phyloP scores from a whole-genome alignment of 2,797 vertebrate genomes.

The Heliangelus exortis region DNA sequence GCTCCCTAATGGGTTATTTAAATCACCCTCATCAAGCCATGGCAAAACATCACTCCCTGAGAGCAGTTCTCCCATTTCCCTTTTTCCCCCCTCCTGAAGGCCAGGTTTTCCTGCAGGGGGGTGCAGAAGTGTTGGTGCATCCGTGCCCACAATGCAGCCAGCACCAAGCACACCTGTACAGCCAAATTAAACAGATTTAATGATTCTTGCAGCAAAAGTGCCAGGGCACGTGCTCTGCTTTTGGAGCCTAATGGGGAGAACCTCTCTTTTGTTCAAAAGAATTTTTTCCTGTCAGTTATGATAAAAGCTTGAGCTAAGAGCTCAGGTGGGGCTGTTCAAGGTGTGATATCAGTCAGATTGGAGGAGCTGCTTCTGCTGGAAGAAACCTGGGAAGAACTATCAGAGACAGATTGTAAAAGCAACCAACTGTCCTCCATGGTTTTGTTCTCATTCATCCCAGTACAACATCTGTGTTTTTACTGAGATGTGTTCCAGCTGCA shows the following conservation, averaged over 20 bases:
- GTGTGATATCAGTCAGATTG: background rate
- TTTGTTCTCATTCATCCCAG: background rate
- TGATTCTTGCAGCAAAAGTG: background rate
- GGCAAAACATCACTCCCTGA: background rate
- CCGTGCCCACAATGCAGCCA: rapidly evolving
- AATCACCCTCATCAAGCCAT: background rate
- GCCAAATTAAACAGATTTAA: constrained; percentile 12
- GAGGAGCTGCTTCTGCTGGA: background rate
- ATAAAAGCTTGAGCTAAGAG: background rate
- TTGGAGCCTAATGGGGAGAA: background rate
- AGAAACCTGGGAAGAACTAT: background rate
- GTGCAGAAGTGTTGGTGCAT: background rate
- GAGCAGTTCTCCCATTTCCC: background rate
- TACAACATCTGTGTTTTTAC: background rate
- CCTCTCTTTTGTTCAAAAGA: background rate
- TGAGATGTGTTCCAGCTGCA: background rate
- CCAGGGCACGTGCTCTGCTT: background rate
- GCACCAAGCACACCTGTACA: rapidly evolving
- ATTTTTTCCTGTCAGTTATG: background rate
- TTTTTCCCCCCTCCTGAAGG: background rate
- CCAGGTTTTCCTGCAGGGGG: background rate
- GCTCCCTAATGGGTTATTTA: background rate
- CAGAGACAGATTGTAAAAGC: background rate
- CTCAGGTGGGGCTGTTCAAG: background rate
- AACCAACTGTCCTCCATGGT: background rate